Conservation (phyloP, 1,140 invertebrate genomes). For the Dufourea novaeangliae region DNA sequence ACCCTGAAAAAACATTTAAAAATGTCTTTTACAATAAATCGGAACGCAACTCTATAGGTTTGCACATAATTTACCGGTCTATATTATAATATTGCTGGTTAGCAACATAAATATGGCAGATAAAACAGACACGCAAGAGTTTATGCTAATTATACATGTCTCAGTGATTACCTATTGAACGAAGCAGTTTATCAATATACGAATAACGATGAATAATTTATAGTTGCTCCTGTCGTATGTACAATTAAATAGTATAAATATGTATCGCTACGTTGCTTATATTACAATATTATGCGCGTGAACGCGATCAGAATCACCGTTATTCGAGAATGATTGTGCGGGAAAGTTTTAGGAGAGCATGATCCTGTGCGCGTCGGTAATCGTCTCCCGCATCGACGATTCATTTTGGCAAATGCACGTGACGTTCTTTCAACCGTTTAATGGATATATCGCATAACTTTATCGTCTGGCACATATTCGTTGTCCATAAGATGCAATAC, state of each 20-base stretch:
- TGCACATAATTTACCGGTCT: background rate
- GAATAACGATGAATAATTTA: conserved; percentile 12
- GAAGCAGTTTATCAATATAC: background rate
- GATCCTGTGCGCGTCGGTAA: background rate
- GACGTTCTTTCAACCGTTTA: background rate
- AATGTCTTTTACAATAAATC: background rate
- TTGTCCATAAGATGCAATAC: background rate
- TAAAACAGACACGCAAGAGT: background rate
- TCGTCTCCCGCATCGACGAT: background rate
- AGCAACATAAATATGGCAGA: background rate
- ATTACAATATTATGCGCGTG: conserved; percentile 34
- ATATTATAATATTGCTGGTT: too few relatives aligned
- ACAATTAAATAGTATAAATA: conserved; percentile 50
- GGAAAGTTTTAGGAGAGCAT: background rate
- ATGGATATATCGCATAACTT: background rate
- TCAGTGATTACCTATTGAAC: background rate
- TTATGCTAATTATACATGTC: background rate
- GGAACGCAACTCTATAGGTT: background rate
- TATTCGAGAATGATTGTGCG: background rate
- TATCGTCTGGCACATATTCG: background rate
- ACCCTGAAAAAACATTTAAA: background rate
- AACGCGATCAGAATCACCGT: background rate
- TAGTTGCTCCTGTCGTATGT: conserved; percentile 2
- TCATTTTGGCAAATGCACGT: background rate
- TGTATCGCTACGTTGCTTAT: background rate